Conservation (phyloP, 2,888 invertebrate species). For the Drosophila kuntzei region DNA sequence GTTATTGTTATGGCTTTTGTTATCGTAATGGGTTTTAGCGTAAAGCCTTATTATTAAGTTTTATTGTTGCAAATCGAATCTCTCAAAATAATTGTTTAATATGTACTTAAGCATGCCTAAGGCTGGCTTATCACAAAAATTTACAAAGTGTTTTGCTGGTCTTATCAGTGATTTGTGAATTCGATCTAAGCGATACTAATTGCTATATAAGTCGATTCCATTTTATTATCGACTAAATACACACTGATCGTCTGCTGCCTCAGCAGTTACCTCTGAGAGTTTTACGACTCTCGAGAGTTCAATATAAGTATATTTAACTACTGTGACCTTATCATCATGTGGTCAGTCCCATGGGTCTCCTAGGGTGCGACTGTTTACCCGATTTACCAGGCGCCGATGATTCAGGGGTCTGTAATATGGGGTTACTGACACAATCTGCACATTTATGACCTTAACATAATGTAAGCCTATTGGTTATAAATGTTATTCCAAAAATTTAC, state of each 20-base stretch:
- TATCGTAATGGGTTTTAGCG: constrained; percentile 15
- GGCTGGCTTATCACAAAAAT: constrained; percentile 43
- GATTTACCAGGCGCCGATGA: constrained; percentile 18
- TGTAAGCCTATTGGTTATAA: constrained; percentile 11
- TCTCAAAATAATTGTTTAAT: constrained; percentile 68
- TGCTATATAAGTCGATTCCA: constrained; percentile 24
- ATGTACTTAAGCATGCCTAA: constrained; percentile 30
- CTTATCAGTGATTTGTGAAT: constrained; percentile 48
- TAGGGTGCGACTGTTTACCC: constrained; percentile 28
- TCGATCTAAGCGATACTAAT: constrained; percentile 36
- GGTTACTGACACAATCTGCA: constrained; percentile 17
- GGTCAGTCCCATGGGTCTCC: constrained; percentile 7
- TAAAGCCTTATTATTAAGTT: constrained; percentile 29
- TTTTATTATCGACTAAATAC: constrained; percentile 32
- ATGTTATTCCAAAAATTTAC: constrained; percentile 7
- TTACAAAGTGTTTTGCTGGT: constrained; percentile 13
- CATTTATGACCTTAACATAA: constrained; percentile 4
- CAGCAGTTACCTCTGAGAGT: neutral
- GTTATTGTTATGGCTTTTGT: constrained; percentile 9
- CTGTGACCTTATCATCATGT: constrained; percentile 28
- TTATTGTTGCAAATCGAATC: constrained; percentile 52
- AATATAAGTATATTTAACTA: constrained; percentile 9
- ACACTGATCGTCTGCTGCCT: neutral
- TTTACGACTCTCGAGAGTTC: constrained; percentile 12
- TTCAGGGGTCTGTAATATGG: constrained; percentile 18